A percentile compares a stretch with the other conserved stretches of the same genome.
These are phyloP conservation scores for Melinopterus prodromus DNA, from an alignment of 2,888 invertebrate species.

Conservation along the genomic window DNA sequence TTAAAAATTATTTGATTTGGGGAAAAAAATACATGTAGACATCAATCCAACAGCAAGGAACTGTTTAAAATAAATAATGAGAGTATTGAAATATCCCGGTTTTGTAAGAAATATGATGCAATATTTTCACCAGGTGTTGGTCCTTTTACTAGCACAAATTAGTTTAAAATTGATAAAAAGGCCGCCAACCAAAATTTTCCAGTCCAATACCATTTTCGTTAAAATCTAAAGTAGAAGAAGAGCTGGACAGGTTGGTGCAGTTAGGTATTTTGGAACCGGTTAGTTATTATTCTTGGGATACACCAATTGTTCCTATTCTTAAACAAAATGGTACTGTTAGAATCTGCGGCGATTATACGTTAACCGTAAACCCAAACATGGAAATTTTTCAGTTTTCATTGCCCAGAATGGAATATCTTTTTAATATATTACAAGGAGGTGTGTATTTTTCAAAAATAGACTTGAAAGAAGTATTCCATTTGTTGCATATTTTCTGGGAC, in stretches of 20 bases:
- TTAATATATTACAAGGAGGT: conserved; percentile 5
- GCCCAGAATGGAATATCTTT: conserved; percentile 8
- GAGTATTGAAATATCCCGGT: not conserved
- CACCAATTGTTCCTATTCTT: conserved; percentile 7
- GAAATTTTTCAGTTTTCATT: conserved; percentile 7
- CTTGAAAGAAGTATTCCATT: too few species aligned
- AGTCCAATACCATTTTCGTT: conserved; percentile 32
- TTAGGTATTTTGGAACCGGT: conserved; percentile 25
- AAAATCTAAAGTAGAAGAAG: conserved; percentile 28
- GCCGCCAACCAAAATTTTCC: conserved; percentile 23
- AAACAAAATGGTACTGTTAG: conserved; percentile 11
- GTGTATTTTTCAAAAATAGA: not conserved
- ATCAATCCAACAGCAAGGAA: not conserved
- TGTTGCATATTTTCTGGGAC: too few species aligned
- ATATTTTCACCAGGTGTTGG: too few species aligned
- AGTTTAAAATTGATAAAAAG: not conserved
- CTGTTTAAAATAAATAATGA: not conserved
- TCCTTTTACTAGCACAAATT: not conserved
- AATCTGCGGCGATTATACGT: not conserved
- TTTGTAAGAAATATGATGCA: too few species aligned
- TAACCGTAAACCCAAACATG: not conserved
- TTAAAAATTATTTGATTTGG: too few species aligned
- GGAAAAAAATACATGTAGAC: not conserved
- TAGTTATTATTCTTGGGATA: conserved; percentile 25
- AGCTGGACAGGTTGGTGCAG: conserved; percentile 26